These are phyloP conservation scores for Cardiocondyla obscurior DNA, from an alignment of 1,140 invertebrate genomes.

Conservation along the genomic window DNA sequence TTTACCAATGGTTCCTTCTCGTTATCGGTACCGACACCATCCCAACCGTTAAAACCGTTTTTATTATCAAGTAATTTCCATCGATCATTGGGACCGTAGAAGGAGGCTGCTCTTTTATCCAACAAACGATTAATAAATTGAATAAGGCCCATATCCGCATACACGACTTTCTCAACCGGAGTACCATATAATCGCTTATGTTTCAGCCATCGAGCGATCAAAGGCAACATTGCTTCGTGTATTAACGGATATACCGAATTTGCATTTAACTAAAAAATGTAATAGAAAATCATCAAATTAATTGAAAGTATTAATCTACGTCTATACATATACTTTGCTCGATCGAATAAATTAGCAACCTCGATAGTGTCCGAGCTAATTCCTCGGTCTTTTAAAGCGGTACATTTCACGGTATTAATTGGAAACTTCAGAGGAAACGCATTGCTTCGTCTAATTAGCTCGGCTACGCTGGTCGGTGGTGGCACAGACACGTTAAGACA, in stretches of 20 bases:
- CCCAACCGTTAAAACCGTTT: constrained; percentile 83
- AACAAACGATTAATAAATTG: constrained; percentile 85
- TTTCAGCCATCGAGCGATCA: constrained; percentile 81
- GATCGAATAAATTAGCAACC: constrained; percentile 56
- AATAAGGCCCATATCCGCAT: constrained; percentile 84
- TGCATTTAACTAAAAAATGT: constrained; percentile 77
- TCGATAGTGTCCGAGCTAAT: constrained; percentile 72
- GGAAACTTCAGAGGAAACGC: constrained; percentile 81
- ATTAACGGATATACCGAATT: constrained; percentile 83
- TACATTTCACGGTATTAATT: constrained; percentile 75
- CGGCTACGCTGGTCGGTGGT: constrained; percentile 71
- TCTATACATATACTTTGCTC: background rate
- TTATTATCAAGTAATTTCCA: constrained; percentile 84
- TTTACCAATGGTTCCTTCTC: constrained; percentile 81
- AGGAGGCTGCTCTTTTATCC: constrained; percentile 85
- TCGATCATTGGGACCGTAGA: constrained; percentile 83
- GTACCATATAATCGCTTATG: constrained; percentile 83
- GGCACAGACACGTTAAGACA: constrained; percentile 72
- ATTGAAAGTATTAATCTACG: background rate
- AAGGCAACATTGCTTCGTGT: constrained; percentile 81
- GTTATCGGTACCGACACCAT: constrained; percentile 82
- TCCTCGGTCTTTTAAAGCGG: constrained; percentile 74
- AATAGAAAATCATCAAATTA: background rate
- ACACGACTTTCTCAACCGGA: constrained; percentile 83
- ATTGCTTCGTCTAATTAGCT: constrained; percentile 81